Base-by-base conservation (phyloP, 1,140 invertebrate species). In the Drosophila busckii region DNA sequence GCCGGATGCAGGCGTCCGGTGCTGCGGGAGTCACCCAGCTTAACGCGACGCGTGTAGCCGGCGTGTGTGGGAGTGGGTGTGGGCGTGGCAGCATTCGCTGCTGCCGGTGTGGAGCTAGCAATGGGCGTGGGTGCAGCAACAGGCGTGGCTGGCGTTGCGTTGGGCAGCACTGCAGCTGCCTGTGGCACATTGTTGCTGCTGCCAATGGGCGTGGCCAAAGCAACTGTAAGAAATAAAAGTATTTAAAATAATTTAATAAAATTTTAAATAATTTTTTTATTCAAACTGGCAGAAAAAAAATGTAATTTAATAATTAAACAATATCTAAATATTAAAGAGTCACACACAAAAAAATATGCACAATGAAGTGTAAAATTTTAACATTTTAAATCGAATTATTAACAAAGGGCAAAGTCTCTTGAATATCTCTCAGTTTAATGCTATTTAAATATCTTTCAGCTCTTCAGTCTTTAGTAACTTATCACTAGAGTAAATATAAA, bases 21-120 rank as follows among this genome's bases (percentile, higher is more conserved):
- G 71, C 92, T 93, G 31, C 92, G 82, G 4, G 92, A 93, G 82
- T 93, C 92, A 0, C 91, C 92, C 8, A 92, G 83, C 85, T 92
- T 92, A 0, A 91, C 90, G 3, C 91, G 84, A 6, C 91, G 76
- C 4, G 91, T 91, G 44, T 92, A 92, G 3, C 91, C 91, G 16
- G 88, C 85, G 19, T 87, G 86, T 3, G 85, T 82, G 0, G 84
- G 65, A 9, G 78, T 67, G 5, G 70, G 61, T 12, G 86, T 84
- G 10, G 62, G 10, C 8, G 29, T 26, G 12, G 38, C 6, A 2
- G 40, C n/a, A n/a, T n/a, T n/a, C n/a, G n/a, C n/a, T n/a, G n/a
- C 26, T 35, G 31, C 28, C 1, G 50, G 38, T 4, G 65, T 63
- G 13, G 25, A 50, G 5, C 20, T 62, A 5, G 49, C 10, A n/a